Evolutionary conservation across 2,888 invertebrate genomes (phyloP), one percentile per base, ranked within the genome.

Genomic region (Amaurobius ferox): DNA sequence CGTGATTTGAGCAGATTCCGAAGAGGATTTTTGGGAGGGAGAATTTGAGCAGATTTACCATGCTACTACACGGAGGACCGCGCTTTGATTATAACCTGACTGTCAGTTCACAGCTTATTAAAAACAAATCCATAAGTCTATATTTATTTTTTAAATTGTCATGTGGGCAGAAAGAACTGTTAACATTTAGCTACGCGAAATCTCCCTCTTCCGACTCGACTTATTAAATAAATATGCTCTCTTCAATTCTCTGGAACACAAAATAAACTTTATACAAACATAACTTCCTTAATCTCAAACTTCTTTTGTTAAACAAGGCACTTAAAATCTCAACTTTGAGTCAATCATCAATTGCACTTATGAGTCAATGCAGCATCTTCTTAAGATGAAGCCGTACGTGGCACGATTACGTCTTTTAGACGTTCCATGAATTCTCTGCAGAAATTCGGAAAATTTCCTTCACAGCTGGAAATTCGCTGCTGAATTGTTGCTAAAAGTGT

Each of bases 391-490:
- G 64, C 30, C 30, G 6, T n/a, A 39, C 7, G 79, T 79, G 79
- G 79, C 79, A 79, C 79, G 29, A 29, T 40, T 26, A 62, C 62
- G 55, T 79, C 61, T 70, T 30, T 1, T 0, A 29, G 32, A 61
- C 61, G 44, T 7, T 44, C 44, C 11, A 44, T 35, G 11, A 44
- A 2, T 55, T 55, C 23, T 23, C 19, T 55, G 23, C 55, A 23
- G 23, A 23, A 23, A 55, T n/a, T 23, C n/a, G n/a, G n/a, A 9
- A 44, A 9, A 44, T 55, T 55, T 55, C 23, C 11, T 68, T 72
- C 70, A 86, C 64, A 86, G 35, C 76, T 86, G 86, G 66, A 86
- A 86, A 39, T 79, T 86, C 19, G 79, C 74, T 13, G 78, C 85
- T 30, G 85, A 86, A 30, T 83, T 83, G 72, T 79, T 86, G 79